These are phyloP conservation scores for Latrodectus elegans DNA, from an alignment of 2,888 invertebrate genomes.

Conservation along the genomic window DNA sequence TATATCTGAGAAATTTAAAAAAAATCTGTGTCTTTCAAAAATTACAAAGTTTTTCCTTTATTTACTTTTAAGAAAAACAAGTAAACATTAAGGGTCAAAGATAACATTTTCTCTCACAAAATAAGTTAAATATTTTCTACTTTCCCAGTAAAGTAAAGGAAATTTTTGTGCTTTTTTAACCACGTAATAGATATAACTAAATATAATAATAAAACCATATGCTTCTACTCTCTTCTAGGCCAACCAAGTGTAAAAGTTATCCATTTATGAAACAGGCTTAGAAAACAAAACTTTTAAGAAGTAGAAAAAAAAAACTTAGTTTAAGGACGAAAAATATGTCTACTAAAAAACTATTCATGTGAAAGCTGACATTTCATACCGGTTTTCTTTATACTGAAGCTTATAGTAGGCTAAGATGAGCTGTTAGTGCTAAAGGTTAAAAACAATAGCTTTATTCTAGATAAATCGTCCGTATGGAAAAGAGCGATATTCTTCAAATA, in stretches of 20 bases:
- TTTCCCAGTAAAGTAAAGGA: too few species aligned
- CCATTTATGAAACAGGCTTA: slow-evolving; percentile 13
- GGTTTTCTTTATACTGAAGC: slow-evolving; percentile 7
- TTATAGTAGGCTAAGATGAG: slow-evolving; percentile 20
- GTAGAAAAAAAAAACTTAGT: slow-evolving; percentile 15
- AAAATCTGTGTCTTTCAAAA: too few species aligned
- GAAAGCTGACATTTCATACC: slow-evolving; percentile 34
- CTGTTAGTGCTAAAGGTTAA: slow-evolving; percentile 7
- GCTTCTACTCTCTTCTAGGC: too few species aligned
- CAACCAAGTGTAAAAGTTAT: slow-evolving; percentile 13
- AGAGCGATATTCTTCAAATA: not conserved
- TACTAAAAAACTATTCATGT: slow-evolving; percentile 18
- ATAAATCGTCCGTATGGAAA: slow-evolving; percentile 19
- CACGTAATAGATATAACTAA: too few species aligned
- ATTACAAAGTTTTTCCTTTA: too few species aligned
- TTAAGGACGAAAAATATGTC: slow-evolving; percentile 10
- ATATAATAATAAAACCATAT: too few species aligned
- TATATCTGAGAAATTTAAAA: too few species aligned
- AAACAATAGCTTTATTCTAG: slow-evolving; percentile 18
- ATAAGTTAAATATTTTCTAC: too few species aligned
- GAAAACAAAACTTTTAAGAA: slow-evolving; percentile 9
- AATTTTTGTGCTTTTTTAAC: too few species aligned
- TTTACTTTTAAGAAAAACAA: too few species aligned
- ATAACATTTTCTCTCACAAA: too few species aligned
- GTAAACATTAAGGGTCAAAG: too few species aligned